Percentiles rank a stretch among this genome's conserved stretches.
These are phyloP conservation scores for Sphaerophoria taeniata DNA, from an alignment of 2,888 invertebrate genomes.

Conservation along the genomic window DNA sequence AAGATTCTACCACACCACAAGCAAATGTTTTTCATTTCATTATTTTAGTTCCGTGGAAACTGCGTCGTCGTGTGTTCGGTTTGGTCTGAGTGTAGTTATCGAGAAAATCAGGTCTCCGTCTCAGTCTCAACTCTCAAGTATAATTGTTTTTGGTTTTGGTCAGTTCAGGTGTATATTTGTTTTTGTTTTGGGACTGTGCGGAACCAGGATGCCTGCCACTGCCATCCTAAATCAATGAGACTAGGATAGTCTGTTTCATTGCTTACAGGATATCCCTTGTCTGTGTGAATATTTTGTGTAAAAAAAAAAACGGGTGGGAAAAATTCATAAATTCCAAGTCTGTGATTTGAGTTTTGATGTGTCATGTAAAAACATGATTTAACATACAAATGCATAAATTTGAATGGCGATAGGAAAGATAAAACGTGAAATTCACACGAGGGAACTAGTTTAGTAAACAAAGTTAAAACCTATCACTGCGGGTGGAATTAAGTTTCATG, in stretches of 20 bases:
- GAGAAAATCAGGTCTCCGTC: no score
- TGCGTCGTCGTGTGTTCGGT: no score
- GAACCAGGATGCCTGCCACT: slow-evolving; percentile 5
- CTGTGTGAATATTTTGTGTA: not conserved
- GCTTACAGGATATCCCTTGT: slow-evolving; percentile 40
- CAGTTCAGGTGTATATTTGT: slow-evolving; percentile 55
- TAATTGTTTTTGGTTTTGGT: not conserved
- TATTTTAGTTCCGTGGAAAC: no score
- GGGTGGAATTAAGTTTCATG: no score
- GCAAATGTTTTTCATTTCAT: no score
- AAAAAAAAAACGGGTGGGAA: slow-evolving; percentile 50
- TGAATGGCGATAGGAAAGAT: not conserved
- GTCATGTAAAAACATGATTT: not conserved
- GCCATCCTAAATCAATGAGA: slow-evolving; percentile 8
- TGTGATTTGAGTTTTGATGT: slow-evolving; percentile 32
- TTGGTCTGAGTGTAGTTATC: no score
- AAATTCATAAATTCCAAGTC: slow-evolving; percentile 19
- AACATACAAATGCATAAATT: not conserved
- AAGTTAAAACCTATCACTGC: no score
- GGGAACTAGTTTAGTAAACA: no score
- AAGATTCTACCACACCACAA: no score
- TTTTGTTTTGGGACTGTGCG: slow-evolving; percentile 17
- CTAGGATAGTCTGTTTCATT: not conserved
- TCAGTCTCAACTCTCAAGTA: no score
- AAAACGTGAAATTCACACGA: not conserved